Evolutionary conservation across 2,113 vertebrate species (phyloP), one percentile per base, ranked within the genome.

Genomic region (Pao palembangensis): DNA sequence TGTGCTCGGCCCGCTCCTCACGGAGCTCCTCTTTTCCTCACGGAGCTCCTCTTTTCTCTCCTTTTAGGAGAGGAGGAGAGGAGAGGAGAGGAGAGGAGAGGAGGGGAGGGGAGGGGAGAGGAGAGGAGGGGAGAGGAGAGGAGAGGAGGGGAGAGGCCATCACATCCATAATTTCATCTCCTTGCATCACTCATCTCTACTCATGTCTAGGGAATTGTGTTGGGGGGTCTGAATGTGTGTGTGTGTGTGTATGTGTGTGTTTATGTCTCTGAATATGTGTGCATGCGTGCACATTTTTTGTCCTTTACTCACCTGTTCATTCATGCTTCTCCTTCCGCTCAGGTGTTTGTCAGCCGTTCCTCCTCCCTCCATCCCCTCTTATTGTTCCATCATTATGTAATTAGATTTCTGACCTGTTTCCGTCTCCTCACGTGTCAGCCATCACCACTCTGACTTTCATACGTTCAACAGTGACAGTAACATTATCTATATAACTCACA

Each of bases 151-250:
- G 51, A 72, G 51, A 67, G 50, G 55, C 62, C 61, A 70, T 71
- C 68, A 76, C 56, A 46, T 50, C 69, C 73, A 31, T 73, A 49
- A 75, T 88, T 86, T 88, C 83, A 75, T 57, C 63, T 71, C 53
- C 65, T 87, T 87, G 75, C 87, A 81, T 88, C 85, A 88, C 79
- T 75, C 78, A 76, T 81, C 49, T 76, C 42, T 67, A 48, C 64
- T 69, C 18, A 10, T 50, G 75, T 38, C 34, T 3, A 12, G 34
- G 34, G 44, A 47, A 16, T 47, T 17, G 17, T 47, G 13, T 44
- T 44, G 43, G 16, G 11, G 16, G 12, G 43, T 44, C 16, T 17
- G 10, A 0, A 6, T 44, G 17, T 47, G 44, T 47, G 44, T 47
- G 44, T 47, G 44, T 16, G 44, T 47, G 44, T 47, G 14, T 17